phyloP scores from a whole-genome alignment of 2,113 vertebrate species.

The Spizaetus ornatus region DNA sequence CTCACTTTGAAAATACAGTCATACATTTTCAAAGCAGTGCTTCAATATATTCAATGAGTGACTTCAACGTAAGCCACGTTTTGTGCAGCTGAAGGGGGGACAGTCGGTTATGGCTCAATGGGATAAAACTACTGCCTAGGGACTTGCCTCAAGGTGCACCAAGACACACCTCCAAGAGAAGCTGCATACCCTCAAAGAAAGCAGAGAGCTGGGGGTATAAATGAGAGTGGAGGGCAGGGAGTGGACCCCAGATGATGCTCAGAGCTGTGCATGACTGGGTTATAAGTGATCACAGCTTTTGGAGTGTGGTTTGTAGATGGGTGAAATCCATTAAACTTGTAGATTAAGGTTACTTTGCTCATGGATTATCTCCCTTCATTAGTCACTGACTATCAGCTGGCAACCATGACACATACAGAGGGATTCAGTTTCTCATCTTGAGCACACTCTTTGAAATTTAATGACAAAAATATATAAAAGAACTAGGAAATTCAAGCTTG shows the following conservation, averaged over 20 bases:
- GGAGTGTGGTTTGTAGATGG: neutral
- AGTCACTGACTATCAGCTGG: neutral
- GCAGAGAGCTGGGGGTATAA: neutral
- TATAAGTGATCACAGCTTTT: neutral
- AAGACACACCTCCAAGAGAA: neutral
- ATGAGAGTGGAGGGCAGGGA: neutral
- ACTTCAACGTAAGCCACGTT: neutral
- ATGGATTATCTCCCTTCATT: neutral
- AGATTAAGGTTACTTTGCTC: neutral
- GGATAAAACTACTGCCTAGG: neutral
- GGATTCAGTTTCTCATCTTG: neutral
- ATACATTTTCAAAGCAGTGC: neutral
- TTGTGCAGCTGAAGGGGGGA: neutral
- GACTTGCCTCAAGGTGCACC: neutral
- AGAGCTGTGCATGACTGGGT: neutral
- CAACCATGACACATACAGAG: neutral
- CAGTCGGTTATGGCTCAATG: neutral
- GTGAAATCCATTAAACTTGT: neutral
- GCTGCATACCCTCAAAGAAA: neutral
- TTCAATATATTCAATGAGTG: neutral
- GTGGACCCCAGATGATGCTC: neutral
- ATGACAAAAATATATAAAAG: neutral
- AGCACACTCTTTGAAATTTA: neutral
- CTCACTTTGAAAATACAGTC: neutral
- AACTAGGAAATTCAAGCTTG: neutral